Evolutionary conservation across 1,140 invertebrate genomes (phyloP), one percentile per base, ranked within the genome.

Genomic region (Sarcophaga peregrina): DNA sequence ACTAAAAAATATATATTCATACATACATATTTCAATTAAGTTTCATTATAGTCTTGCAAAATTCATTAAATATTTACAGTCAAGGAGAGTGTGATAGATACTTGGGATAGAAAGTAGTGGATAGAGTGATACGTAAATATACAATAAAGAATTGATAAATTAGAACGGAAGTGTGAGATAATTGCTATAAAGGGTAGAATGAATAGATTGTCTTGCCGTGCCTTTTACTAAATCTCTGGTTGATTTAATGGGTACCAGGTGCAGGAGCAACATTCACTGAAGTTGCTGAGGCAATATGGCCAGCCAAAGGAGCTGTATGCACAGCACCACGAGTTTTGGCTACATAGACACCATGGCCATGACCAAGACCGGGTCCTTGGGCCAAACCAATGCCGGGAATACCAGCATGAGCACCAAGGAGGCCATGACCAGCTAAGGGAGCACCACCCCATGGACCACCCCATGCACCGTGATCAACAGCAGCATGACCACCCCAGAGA

Each of bases 311-410:
- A 85, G 91, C 92, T 74, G 89, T 89, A 85, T 92, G 92, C 68
- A 92, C 86, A 82, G 92, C 91, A 81, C 92, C 92, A 84, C 91
- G 90, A 76, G 91, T 92, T 83, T 91, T 91, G 82, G 92, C 92
- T 17, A 92, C 91, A 84, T 92, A 92, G 82, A 86, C 85, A 82
- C 88, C 88, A 84, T 86, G 86, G n/a, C 86, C 88, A 76, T 87
- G 87, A 25, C 47, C 62, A 37, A 48, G 58, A 15, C 6, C 62
- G 13, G 20, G 68, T 25, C 78, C 78, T 85, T 87, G 88, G 25
- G 86, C 87, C 47, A 85, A 86, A 17, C 81, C 81, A 8, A 74
- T 37, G 73, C 5, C 48, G 15, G 52, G 15, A 13, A 37, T 15
- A 58, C 25, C 74, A n/a, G 5, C 37, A 47, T 20, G 73, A 83